A percentile compares a stretch with the other conserved stretches of the same genome.
Conservation (phyloP, 2,113 vertebrate species). For the Candoia aspera region DNA sequence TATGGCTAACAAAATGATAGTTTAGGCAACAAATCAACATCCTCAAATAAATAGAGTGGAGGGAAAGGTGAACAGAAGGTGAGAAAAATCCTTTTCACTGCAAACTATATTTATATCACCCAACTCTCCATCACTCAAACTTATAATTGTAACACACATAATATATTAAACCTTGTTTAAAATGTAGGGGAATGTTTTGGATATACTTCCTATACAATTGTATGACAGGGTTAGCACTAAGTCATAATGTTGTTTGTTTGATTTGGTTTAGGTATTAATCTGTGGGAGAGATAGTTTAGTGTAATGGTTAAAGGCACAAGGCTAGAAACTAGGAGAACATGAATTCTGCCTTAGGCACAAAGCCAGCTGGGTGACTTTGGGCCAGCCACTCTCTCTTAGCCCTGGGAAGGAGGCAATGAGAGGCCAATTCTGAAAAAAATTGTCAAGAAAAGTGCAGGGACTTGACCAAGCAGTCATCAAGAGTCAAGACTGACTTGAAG, state of each 20-base stretch:
- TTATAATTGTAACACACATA: not conserved
- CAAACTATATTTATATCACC: not conserved
- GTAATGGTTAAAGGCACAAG: not conserved
- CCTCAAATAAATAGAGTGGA: not conserved
- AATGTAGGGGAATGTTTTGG: not conserved
- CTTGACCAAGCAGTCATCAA: too few species aligned
- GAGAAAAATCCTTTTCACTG: not conserved
- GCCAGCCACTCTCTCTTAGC: too few species aligned
- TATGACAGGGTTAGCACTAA: not conserved
- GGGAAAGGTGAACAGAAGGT: not conserved
- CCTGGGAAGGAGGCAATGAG: too few species aligned
- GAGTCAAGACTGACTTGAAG: too few species aligned
- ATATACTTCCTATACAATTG: not conserved
- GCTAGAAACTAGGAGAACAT: not conserved
- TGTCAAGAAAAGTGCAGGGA: too few species aligned
- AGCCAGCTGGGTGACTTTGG: too few species aligned
- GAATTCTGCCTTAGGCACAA: not conserved
- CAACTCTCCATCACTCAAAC: not conserved
- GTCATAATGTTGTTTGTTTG: not conserved
- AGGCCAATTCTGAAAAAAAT: too few species aligned
- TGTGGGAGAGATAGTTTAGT: not conserved
- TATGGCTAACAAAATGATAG: not conserved
- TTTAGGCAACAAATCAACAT: not conserved
- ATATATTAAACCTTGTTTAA: not conserved
- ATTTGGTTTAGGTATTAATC: not conserved